These are phyloP conservation scores for Tragelaphus imberbis DNA, from an alignment of 2,113 vertebrate genomes.

Conservation along the genomic window DNA sequence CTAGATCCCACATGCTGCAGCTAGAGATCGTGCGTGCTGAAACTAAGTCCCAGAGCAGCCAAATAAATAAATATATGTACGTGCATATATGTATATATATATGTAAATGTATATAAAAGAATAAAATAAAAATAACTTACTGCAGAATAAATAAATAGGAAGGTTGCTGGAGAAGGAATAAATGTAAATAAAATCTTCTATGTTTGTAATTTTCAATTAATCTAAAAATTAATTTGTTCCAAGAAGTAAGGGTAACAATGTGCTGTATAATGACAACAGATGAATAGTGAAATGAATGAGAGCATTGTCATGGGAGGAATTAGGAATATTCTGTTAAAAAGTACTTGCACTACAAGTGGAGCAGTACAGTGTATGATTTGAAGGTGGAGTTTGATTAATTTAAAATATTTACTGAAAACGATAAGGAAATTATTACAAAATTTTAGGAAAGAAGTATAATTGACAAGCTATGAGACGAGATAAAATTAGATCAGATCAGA, in stretches of 20 bases:
- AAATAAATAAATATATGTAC: neutral
- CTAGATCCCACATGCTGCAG: neutral
- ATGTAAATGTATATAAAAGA: neutral
- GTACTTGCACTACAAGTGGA: neutral
- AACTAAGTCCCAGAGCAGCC: neutral
- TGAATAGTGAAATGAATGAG: neutral
- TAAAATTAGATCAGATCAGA: too few species aligned
- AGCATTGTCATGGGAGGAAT: neutral
- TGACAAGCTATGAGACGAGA: neutral
- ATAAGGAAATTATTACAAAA: neutral
- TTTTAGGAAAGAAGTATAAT: neutral
- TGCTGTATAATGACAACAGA: neutral
- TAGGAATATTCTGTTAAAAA: neutral
- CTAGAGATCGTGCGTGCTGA: neutral
- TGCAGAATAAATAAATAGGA: neutral
- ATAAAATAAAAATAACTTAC: neutral
- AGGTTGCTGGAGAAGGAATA: neutral
- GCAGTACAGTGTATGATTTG: neutral
- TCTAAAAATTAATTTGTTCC: neutral
- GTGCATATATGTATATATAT: neutral
- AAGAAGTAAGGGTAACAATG: neutral
- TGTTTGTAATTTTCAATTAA: neutral
- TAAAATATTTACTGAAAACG: neutral
- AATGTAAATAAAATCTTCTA: neutral
- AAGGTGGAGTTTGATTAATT: neutral